A percentile compares a stretch with the other conserved stretches of the same genome.
phyloP scores from a whole-genome alignment of 1,140 invertebrate genomes.

The Eurosta solidaginis region DNA sequence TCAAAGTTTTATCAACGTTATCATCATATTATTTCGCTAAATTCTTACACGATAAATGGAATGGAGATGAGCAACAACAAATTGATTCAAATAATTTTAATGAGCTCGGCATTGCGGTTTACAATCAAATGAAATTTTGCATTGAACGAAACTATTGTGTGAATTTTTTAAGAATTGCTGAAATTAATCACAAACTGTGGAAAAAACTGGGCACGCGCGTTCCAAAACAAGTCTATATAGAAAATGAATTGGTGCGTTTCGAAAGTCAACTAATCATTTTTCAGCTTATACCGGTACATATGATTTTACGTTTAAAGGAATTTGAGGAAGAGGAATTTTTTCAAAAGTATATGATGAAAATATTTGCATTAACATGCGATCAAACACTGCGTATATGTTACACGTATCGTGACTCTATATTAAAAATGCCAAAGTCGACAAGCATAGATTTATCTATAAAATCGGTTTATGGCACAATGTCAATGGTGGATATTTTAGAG shows the following conservation, averaged over 20 bases:
- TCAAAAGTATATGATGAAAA: constrained; percentile 67
- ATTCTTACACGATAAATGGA: constrained; percentile 49
- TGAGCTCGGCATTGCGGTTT: constrained; percentile 54
- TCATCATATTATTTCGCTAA: constrained; percentile 46
- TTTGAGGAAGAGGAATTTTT: constrained; percentile 62
- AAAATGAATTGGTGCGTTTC: constrained; percentile 58
- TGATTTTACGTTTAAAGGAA: constrained; percentile 60
- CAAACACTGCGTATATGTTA: constrained; percentile 68
- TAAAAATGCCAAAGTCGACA: constrained; percentile 48
- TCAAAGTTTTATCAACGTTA: constrained; percentile 45
- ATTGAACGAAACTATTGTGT: constrained; percentile 56
- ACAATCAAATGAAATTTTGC: constrained; percentile 63
- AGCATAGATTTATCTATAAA: constrained; percentile 66
- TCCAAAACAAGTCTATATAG: constrained; percentile 52
- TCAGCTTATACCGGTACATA: constrained; percentile 66
- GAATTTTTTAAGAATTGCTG: constrained; percentile 54
- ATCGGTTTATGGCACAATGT: constrained; percentile 66
- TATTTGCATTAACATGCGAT: constrained; percentile 67
- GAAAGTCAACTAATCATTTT: constrained; percentile 65
- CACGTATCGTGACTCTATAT: constrained; percentile 60
- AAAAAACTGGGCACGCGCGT: constrained; percentile 48
- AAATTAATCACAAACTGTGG: constrained; percentile 57
- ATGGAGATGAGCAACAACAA: constrained; percentile 40
- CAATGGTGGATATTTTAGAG: constrained; percentile 63
- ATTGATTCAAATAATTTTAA: constrained; percentile 48